phyloP scores from a whole-genome alignment of 2,113 vertebrate genomes.

The Herpailurus yagouaroundi region DNA sequence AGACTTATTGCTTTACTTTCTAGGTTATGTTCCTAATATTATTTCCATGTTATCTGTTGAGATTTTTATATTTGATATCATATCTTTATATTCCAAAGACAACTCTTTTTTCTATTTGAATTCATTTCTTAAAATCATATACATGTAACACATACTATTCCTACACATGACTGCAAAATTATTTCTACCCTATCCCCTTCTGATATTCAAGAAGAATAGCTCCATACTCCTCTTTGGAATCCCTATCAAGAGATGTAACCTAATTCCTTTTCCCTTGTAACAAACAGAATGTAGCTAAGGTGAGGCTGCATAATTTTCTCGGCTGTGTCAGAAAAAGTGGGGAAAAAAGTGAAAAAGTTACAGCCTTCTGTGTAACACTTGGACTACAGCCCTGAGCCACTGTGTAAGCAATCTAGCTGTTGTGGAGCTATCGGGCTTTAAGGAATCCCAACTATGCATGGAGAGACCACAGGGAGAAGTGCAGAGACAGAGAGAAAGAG shows the following conservation, averaged over 20 bases:
- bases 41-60: background rate
- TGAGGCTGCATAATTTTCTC: background rate
- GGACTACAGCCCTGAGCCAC: too few relatives aligned
- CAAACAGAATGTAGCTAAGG: background rate
- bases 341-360: background rate
- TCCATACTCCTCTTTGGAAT: background rate
- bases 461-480: background rate
- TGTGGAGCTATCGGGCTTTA: background rate
- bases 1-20: background rate
- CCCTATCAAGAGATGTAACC: background rate
- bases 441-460: background rate
- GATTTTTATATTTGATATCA: background rate
- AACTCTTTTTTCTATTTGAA: background rate
- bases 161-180: background rate
- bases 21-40: background rate
- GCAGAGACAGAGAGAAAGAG: background rate
- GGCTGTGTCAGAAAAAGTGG: background rate
- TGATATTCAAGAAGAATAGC: background rate
- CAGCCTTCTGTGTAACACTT: background rate
- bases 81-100: background rate
- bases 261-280: background rate
- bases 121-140: background rate
- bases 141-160: background rate
- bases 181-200: background rate
- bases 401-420: background rate